Percentiles rank a stretch among this genome's conserved stretches.
Evolutionary conservation across 2,888 invertebrate species (phyloP).

Genomic region (Drosophila austrosaltans): DNA sequence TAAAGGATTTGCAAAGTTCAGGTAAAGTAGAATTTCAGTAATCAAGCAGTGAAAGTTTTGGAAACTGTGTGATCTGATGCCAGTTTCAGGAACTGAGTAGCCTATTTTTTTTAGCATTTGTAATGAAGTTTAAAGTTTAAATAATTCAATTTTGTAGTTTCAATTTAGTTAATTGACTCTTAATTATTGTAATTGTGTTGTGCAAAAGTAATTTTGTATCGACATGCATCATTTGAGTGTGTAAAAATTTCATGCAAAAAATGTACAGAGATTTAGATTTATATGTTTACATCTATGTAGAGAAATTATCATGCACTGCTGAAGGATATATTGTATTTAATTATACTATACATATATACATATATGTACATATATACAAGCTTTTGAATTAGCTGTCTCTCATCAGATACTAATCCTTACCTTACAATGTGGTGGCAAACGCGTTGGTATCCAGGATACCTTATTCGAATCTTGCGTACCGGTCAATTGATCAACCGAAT

Average conservation of each 20-base stretch:
- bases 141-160: neutral
- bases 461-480: conserved; percentile 97
- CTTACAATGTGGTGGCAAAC: conserved; percentile 94
- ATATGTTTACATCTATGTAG: conserved; percentile 5
- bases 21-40: too few species aligned
- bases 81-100: too few species aligned
- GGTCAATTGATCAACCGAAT: conserved; percentile 98
- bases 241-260: conserved; percentile 42
- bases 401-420: conserved; percentile 83
- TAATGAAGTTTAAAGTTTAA: too few species aligned
- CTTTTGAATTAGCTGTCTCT: conserved; percentile 10
- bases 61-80: too few species aligned
- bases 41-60: too few species aligned
- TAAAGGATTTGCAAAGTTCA: too few species aligned
- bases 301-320: conserved; percentile 46
- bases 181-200: neutral
- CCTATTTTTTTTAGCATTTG: too few species aligned
- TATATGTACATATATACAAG: conserved; percentile 16
- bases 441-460: conserved; percentile 97
- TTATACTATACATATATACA: neutral
- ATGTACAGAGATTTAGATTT: neutral
- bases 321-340: neutral
- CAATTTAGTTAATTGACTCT: too few species aligned
- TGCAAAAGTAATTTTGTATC: neutral
- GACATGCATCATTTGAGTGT: conserved; percentile 12